phyloP scores from a whole-genome alignment of 1,140 invertebrate genomes.

The Nautilus pompilius region DNA sequence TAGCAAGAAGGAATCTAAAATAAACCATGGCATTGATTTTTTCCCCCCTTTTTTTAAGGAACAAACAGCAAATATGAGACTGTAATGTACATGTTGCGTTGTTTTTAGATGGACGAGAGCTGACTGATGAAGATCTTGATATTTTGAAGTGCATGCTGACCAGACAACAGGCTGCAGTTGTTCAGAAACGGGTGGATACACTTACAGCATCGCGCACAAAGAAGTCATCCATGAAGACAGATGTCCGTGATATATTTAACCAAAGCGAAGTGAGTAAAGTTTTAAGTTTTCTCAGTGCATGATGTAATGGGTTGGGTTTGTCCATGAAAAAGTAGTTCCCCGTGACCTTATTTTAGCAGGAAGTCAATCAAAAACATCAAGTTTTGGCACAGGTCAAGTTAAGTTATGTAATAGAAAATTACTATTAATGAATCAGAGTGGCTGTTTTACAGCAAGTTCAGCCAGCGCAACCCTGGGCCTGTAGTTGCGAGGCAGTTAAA shows the following conservation, averaged over 20 bases:
- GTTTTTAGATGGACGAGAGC: constrained; percentile 37
- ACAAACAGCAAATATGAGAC: too few relatives aligned
- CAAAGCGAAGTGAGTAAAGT: background rate
- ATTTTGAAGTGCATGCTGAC: constrained; percentile 36
- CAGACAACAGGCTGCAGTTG: constrained; percentile 38
- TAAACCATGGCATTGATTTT: too few relatives aligned
- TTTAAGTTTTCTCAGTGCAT: background rate
- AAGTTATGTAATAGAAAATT: too few relatives aligned
- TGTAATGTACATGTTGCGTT: too few relatives aligned
- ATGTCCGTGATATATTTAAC: constrained; percentile 46
- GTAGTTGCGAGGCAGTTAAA: too few relatives aligned
- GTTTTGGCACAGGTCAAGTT: constrained; percentile 3
- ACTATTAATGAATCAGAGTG: too few relatives aligned
- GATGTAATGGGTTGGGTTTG: background rate
- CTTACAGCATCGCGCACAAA: constrained; percentile 43
- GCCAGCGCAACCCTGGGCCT: too few relatives aligned
- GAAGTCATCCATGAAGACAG: constrained; percentile 30
- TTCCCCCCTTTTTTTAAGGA: too few relatives aligned
- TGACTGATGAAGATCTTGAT: constrained; percentile 43
- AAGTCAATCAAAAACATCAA: constrained; percentile 5
- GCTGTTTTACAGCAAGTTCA: too few relatives aligned
- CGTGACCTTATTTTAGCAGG: background rate
- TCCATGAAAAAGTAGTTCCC: background rate
- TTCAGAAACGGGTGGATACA: constrained; percentile 37
- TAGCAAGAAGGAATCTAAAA: too few relatives aligned